Percentiles rank a stretch among this genome's conserved stretches.
These are phyloP conservation scores for Oncopodura yosiiana DNA, from an alignment of 1,140 invertebrate genomes.

Conservation along the genomic window DNA sequence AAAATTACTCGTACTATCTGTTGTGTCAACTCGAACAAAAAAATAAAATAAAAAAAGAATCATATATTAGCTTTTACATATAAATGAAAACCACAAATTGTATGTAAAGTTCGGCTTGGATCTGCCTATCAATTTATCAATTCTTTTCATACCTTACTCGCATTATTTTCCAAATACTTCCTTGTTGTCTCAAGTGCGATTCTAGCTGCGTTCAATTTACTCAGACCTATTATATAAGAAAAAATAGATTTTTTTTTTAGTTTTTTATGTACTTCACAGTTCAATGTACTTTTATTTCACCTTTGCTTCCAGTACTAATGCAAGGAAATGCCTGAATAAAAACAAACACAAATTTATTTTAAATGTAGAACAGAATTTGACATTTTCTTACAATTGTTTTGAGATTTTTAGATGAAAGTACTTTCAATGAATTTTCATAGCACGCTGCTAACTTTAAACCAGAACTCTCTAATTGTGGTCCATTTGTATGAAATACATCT, in stretches of 20 bases:
- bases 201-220: background rate
- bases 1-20: constrained; percentile 9
- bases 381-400: constrained; percentile 38
- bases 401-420: constrained; percentile 39
- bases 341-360: constrained; percentile 31
- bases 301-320: constrained; percentile 46
- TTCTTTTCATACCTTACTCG: background rate
- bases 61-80: constrained; percentile 3
- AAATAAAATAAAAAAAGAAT: background rate
- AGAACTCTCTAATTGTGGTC: background rate
- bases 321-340: constrained; percentile 44
- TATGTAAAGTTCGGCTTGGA: constrained; percentile 1
- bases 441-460: constrained; percentile 37
- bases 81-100: background rate
- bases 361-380: constrained; percentile 39
- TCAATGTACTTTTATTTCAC: no score
- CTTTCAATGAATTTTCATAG: constrained; percentile 38
- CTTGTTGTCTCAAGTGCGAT: background rate
- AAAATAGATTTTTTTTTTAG: no score
- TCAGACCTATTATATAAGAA: background rate
- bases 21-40: background rate
- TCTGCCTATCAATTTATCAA: background rate
- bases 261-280: no score
- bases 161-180: background rate
- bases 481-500: constrained; percentile 16